These are phyloP conservation scores for Chromis chromis DNA, from an alignment of 2,797 vertebrate species.

Conservation along the genomic window DNA sequence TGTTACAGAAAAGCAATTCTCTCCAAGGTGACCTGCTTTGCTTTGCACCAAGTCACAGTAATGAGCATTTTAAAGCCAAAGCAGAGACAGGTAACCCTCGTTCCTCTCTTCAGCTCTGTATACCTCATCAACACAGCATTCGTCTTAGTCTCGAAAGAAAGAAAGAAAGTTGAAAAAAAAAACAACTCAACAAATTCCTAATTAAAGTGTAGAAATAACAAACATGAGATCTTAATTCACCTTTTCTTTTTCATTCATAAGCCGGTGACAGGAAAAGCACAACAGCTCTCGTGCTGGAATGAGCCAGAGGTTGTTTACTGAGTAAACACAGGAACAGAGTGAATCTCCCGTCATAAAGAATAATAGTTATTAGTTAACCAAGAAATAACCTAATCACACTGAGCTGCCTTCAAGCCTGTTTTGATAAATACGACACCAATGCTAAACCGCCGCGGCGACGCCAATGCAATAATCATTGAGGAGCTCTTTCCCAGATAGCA, in stretches of 20 bases:
- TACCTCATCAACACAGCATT: constrained; percentile 50
- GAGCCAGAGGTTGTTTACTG: constrained; percentile 72
- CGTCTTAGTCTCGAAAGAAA: constrained; percentile 1
- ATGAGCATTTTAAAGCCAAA: constrained; percentile 78
- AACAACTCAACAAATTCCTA: constrained; percentile 3
- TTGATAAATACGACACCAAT: constrained; percentile 77
- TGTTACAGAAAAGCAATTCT: constrained; percentile 85
- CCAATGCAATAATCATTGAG: constrained; percentile 64
- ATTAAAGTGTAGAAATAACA: constrained; percentile 25
- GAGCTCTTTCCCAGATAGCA: constrained; percentile 66
- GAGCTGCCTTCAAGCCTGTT: constrained; percentile 73
- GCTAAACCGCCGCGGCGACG: constrained; percentile 45
- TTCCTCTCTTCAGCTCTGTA: constrained; percentile 33
- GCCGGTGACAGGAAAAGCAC: constrained; percentile 41
- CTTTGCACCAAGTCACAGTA: constrained; percentile 75
- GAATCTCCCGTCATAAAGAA: constrained; percentile 76
- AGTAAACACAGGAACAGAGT: constrained; percentile 57
- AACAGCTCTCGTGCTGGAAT: constrained; percentile 35
- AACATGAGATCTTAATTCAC: constrained; percentile 12
- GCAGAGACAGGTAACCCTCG: constrained; percentile 67
- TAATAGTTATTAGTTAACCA: constrained; percentile 80
- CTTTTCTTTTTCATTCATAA: constrained; percentile 31
- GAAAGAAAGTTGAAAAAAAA: constrained; percentile 17
- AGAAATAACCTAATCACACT: constrained; percentile 81
- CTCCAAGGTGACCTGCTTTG: constrained; percentile 83